Base-by-base conservation (phyloP, 2,888 invertebrate genomes). In the Cerceris rybyensis region DNA sequence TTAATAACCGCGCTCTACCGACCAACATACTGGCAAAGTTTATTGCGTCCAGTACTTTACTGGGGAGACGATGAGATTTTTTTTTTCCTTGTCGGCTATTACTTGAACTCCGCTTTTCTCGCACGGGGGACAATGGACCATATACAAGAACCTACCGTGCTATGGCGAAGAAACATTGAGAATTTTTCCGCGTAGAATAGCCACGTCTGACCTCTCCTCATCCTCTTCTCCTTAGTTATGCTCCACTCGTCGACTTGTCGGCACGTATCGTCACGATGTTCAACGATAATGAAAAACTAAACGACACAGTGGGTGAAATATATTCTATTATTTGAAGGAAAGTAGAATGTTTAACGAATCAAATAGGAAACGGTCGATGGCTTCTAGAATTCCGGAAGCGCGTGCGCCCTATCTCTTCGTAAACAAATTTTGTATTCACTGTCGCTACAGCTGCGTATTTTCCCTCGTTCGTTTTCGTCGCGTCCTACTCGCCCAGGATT, bases 351-450 rank as follows among this genome's bases (percentile, higher is more conserved):
- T 54, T 66, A 74, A 58, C 55, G 58, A 49, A 9, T 14, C 7
- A 46, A 28, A 50, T 43, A 52, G 61, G 49, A 65, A 58, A 61
- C 49, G 43, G 52, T 65, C 49, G 65, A 70, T 54, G 61, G 11
- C 14, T 13, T 17, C 41, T 42, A 39, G 46, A 46, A 58, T 60
- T 46, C 69, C 68, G 46, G 75, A 61, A 68, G 63, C 69, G 54
- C 8, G 28, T 14, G 57, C 28, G 28, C 28, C 28, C 28, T 28
- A 28, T 28, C 28, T 28, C n/a, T 71, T 57, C 17, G 75, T 67
- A 80, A 80, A 80, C 72, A 75, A 78, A 80, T 80, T 78, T 67
- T 46, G 66, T 64, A 72, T 80, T 78, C 80, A 57, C 61, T 54
- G 78, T 69, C 71, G 42, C 46, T 39, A 41, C 65, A 65, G 69